These are phyloP conservation scores for Poeciliopsis turneri DNA, from an alignment of 2,797 vertebrate species.

Conservation along the genomic window DNA sequence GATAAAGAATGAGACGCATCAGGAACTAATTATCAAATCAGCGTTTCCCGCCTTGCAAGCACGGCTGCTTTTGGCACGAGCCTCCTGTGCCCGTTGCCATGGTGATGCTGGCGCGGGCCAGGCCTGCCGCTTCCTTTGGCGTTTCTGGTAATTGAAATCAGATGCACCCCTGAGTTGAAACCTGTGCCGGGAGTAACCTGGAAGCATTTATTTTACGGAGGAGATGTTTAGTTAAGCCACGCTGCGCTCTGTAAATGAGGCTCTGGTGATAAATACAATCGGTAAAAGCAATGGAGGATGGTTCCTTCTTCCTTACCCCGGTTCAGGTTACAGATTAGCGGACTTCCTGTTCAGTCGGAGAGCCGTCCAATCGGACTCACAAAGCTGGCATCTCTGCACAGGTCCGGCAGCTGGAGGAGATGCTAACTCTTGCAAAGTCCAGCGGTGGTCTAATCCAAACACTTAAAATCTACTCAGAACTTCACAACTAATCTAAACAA, in stretches of 20 bases:
- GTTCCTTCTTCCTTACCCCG: conserved; percentile 87
- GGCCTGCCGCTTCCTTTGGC: conserved; percentile 77
- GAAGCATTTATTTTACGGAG: conserved; percentile 95
- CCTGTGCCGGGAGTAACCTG: conserved; percentile 87
- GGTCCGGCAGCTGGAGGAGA: conserved; percentile 52
- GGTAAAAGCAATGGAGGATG: conserved; percentile 87
- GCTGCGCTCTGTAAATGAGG: conserved; percentile 79
- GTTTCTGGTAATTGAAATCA: conserved; percentile 88
- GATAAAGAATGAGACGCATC: conserved; percentile 72
- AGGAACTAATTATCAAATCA: conserved; percentile 79
- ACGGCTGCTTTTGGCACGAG: conserved; percentile 49
- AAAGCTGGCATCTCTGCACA: conserved; percentile 43
- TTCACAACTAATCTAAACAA: neutral
- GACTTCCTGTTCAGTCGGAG: conserved; percentile 87
- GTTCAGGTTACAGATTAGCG: conserved; percentile 89
- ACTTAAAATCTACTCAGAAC: neutral
- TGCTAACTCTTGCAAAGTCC: conserved; percentile 34
- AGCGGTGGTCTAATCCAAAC: conserved; percentile 21
- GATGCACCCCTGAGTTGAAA: conserved; percentile 82
- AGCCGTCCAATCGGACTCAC: conserved; percentile 56
- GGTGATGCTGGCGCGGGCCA: conserved; percentile 56
- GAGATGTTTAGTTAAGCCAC: conserved; percentile 84
- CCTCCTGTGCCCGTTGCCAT: conserved; percentile 58
- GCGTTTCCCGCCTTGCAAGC: conserved; percentile 61
- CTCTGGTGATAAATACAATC: conserved; percentile 89